Base-by-base conservation (phyloP, 2,113 vertebrate species). In the Muscicapa adusta region DNA sequence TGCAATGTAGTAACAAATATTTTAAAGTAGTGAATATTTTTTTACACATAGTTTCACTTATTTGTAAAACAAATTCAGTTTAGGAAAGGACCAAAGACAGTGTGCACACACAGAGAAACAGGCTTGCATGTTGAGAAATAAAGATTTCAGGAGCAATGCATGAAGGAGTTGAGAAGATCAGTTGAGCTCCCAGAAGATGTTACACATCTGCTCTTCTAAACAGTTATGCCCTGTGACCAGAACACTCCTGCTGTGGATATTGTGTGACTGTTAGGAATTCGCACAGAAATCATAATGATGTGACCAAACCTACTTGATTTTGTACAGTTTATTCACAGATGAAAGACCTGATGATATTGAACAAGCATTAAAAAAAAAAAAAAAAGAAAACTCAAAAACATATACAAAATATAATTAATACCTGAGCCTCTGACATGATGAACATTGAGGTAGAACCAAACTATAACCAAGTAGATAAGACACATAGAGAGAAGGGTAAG, bases 351-450 rank as follows among this genome's bases (percentile, higher is more conserved):
- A 33, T 38, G 3, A 48, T 48, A 53, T 14, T 57, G 5, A 85
- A 48, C 14, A 50, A 13, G 9, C 2, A 48, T 33, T 23, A 5
- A 48, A 58, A 67, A 71, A 26, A 5, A 51, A 4, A 5, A 48
- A 58, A 67, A 71, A 26, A 5, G 28, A 4, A 5, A 25, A 23
- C 42, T 17, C 20, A 19, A 29, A 36, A 15, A 8, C 8, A 5
- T 16, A 38, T 20, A 26, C 0, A 51, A 60, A 43, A 47, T 15
- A 10, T 11, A 47, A 26, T 34, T 71, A 1, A 42, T n/a, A 24
- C 0, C 0, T 4, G 24, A 70, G 2, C 6, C n/a, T n/a, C 40
- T 61, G 20, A 19, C 48, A 5, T 40, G 26, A 26, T 74, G 56
- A 81, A 70, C 3, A 10, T 60, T 56, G 10, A 43, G 4, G 17